A percentile compares a stretch with the other conserved stretches of the same genome.
phyloP scores from a whole-genome alignment of 2,888 invertebrate species.

The Glaucopsyche alexis region DNA sequence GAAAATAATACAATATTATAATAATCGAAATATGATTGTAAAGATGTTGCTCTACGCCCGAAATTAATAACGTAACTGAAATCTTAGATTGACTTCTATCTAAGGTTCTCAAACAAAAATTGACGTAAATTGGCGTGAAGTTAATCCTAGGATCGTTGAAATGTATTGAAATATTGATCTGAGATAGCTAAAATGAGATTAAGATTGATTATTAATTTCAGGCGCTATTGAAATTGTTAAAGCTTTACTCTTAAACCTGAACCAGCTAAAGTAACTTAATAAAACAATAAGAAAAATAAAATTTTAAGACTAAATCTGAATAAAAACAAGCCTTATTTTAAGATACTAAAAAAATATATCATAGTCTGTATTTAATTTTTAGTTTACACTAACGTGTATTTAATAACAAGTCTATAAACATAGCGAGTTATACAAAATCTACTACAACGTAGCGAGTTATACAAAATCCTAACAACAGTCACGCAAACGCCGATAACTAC shows the following conservation, averaged over 20 bases:
- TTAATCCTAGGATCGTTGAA: no score
- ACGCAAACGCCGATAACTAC: constrained; percentile 21
- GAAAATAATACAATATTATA: no score
- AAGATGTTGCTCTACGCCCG: no score
- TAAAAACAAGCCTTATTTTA: background rate
- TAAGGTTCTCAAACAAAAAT: no score
- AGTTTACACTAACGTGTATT: background rate
- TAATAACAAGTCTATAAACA: background rate
- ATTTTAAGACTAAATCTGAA: background rate
- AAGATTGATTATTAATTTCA: no score
- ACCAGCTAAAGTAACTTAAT: background rate
- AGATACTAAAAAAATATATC: no score
- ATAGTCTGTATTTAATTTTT: background rate
- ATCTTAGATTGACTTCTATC: no score
- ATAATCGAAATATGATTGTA: no score
- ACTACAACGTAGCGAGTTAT: background rate
- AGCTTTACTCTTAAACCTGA: background rate
- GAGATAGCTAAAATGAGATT: no score
- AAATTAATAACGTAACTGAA: no score
- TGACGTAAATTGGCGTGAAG: no score
- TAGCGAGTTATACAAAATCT: background rate
- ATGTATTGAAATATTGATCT: no score
- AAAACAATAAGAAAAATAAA: background rate
- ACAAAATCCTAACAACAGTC: background rate
- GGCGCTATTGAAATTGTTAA: background rate